Evolutionary conservation across 2,797 vertebrate species (phyloP).

Genomic region (Sarcophilus harrisii): DNA sequence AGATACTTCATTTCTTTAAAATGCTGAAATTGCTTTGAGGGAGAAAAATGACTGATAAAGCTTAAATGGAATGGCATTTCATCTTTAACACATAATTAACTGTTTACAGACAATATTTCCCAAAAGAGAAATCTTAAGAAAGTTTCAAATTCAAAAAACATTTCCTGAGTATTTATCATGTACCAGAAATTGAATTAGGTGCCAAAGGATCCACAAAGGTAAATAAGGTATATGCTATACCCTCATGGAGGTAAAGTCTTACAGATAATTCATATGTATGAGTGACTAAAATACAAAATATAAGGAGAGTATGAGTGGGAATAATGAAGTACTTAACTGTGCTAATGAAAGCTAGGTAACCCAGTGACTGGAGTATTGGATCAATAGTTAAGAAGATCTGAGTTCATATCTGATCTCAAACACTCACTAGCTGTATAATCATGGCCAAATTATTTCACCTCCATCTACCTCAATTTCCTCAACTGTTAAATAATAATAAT

Average conservation of each 20-base stretch:
- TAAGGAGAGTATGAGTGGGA: not conserved
- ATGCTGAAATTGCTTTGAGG: conserved; percentile 7
- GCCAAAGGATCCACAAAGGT: conserved; percentile 1
- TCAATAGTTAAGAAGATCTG: not conserved
- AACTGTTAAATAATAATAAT: not conserved
- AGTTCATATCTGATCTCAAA: not conserved
- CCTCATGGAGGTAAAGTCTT: not conserved
- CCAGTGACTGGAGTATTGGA: not conserved
- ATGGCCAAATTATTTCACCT: not conserved
- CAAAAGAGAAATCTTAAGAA: not conserved
- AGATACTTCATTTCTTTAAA: not conserved
- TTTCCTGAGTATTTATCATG: not conserved
- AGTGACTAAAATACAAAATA: not conserved
- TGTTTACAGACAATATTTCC: not conserved
- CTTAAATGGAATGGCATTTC: conserved; percentile 37
- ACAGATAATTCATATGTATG: not conserved
- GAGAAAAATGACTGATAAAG: conserved; percentile 6
- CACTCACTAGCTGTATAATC: not conserved
- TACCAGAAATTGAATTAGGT: not conserved
- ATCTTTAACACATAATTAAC: conserved; percentile 5
- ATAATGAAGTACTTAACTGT: not conserved
- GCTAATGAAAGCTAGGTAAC: not conserved
- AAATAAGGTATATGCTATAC: not conserved
- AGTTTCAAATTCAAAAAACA: not conserved
- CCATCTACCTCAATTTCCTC: not conserved